Conservation (phyloP, 2,797 vertebrate species). For the Danio choprae region DNA sequence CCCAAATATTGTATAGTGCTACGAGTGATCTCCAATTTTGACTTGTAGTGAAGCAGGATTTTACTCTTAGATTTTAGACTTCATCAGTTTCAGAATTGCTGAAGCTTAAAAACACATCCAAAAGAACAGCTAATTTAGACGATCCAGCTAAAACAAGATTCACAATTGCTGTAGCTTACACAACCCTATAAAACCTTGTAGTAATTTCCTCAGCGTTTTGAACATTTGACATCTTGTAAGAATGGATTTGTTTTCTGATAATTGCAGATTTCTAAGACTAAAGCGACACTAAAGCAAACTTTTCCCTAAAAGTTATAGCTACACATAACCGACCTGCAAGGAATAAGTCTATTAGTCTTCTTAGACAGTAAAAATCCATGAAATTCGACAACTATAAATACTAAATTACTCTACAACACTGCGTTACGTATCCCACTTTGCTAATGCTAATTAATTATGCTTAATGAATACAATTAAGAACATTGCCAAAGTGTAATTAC, state of each 20-base stretch:
- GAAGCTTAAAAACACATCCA: background rate
- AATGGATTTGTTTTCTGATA: conserved; percentile 23
- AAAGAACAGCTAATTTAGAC: too few relatives aligned
- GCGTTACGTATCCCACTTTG: conserved; percentile 14
- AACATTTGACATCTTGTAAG: conserved; percentile 30
- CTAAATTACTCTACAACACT: conserved; percentile 4
- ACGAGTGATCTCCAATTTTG: background rate
- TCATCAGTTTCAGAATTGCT: background rate
- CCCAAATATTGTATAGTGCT: too few relatives aligned
- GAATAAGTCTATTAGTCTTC: conserved; percentile 7
- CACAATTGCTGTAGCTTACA: background rate
- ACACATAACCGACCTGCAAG: background rate
- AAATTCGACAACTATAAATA: background rate
- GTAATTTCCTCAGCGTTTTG: background rate
- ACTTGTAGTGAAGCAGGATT: background rate
- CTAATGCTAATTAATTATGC: conserved; percentile 16
- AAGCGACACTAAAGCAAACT: conserved; percentile 23
- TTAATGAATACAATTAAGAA: conserved; percentile 34
- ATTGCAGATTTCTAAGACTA: conserved; percentile 4
- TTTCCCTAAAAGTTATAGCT: conserved; percentile 7
- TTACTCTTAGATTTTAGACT: background rate
- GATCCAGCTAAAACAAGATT: conserved; percentile 23
- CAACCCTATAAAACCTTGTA: conserved; percentile 17
- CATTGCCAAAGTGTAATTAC: conserved; percentile 27
- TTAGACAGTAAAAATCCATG: background rate